A percentile compares a stretch with the other conserved stretches of the same genome.
Evolutionary conservation across 2,797 vertebrate species (phyloP).

Genomic region (Tragopan temminckii): DNA sequence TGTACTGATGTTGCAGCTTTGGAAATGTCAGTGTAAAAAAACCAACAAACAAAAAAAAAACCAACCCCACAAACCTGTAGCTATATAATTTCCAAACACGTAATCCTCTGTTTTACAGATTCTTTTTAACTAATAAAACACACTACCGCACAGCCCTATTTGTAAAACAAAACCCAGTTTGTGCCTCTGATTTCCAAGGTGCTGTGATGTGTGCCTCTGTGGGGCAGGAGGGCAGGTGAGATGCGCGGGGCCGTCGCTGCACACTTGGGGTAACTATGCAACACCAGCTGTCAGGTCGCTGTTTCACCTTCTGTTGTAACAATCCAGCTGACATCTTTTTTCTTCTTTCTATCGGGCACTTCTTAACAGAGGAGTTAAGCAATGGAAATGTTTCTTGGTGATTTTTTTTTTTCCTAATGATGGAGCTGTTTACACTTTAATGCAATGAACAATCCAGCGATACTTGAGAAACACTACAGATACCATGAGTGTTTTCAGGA

Average conservation of each 20-base stretch:
- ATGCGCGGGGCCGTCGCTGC: background rate
- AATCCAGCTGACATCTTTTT: constrained; percentile 24
- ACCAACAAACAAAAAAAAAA: background rate
- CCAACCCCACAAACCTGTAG: constrained; percentile 23
- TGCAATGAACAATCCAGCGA: constrained; percentile 73
- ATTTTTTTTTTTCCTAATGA: background rate
- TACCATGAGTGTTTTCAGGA: constrained; percentile 64
- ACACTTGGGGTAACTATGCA: constrained; percentile 62
- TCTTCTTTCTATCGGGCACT: constrained; percentile 33
- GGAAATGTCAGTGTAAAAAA: constrained; percentile 43
- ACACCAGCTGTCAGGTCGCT: constrained; percentile 55
- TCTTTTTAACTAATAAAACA: constrained; percentile 74
- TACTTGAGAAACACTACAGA: constrained; percentile 74
- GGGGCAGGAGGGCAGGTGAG: background rate
- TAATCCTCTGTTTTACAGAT: constrained; percentile 58
- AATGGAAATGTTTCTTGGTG: constrained; percentile 35
- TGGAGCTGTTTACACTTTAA: constrained; percentile 73
- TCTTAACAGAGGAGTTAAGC: constrained; percentile 34
- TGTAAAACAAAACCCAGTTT: constrained; percentile 70
- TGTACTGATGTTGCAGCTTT: constrained; percentile 58
- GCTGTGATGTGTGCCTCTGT: constrained; percentile 73
- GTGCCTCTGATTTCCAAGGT: constrained; percentile 81
- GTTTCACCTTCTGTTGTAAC: constrained; percentile 64
- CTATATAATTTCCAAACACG: constrained; percentile 31
- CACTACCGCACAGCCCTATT: constrained; percentile 74